Base-by-base conservation (phyloP, 1,140 invertebrate species). In the Drosophila mayri region DNA sequence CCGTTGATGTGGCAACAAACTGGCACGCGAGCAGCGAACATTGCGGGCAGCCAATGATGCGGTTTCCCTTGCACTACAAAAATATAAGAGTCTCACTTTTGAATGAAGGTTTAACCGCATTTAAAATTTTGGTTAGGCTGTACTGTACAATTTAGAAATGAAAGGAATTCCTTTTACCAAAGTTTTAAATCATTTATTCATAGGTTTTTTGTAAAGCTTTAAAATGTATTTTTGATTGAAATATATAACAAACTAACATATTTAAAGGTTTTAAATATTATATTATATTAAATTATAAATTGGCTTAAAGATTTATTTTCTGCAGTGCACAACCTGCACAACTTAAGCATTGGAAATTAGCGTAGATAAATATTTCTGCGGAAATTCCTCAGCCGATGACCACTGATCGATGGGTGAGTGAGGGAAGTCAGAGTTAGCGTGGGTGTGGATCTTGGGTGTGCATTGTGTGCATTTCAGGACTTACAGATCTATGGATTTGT, bases 291-390 rank as follows among this genome's bases (percentile, higher is more conserved):
- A 22, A 22, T 5, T 9, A 16, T 37, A 16, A 9, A 1, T 9
- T 16, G 6, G 8, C 6, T 2, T 8, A 9, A 14, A 0, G 2
- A 4, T 14, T 0, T 10, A 37, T 37, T 54, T 54, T 38, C 4
- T 7, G 4, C 35, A 25, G 52, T 55, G 52, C 52, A 25, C 14
- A 25, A 54, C 52, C 52, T 72, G 67, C 66, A 30, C 63, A 81
- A 90, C 63, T 74, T 84, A 76, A 90, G 71, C 62, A 63, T 57
- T 44, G 76, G 30, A 90, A 90, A 90, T 90, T 90, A 90, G 85
- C 85, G 85, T 90, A 90, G 85, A 90, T 90, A 90, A 90, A 90
- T 85, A 77, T 90, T 90, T 83, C 78, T 57, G 57, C 47, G 50
- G 67, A 74, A 87, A 88, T 88, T 87, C 84, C 80, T 25, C 10